These are phyloP conservation scores for Antedon mediterranea DNA, from an alignment of 53 echinoderm and acorn worm species.

Conservation along the genomic window DNA sequence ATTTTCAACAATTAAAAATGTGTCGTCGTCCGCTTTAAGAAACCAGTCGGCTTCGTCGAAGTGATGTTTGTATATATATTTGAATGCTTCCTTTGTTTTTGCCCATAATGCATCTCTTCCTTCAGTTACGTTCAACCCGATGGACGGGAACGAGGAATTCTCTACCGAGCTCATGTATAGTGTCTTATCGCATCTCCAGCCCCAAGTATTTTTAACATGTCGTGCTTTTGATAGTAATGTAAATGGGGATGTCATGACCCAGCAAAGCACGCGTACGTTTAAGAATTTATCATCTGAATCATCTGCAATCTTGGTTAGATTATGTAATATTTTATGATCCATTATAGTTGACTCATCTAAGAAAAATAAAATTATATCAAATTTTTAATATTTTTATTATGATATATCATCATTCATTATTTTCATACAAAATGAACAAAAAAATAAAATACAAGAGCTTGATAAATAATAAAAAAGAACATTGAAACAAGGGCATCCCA, in stretches of 20 bases:
- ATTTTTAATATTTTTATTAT: too few species aligned
- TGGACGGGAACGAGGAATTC: constrained; percentile 18
- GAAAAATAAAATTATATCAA: too few species aligned
- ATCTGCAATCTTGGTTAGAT: too few species aligned
- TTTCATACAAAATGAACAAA: too few species aligned
- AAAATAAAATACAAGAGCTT: too few species aligned
- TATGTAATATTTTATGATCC: not conserved
- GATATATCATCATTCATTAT: too few species aligned
- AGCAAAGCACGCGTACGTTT: constrained; percentile 33
- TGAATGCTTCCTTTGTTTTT: constrained; percentile 44
- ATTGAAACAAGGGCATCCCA: too few species aligned
- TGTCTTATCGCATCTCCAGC: constrained; percentile 35
- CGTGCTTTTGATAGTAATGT: constrained; percentile 18
- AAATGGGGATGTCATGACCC: constrained; percentile 47
- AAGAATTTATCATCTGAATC: constrained; percentile 1
- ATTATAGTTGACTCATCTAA: too few species aligned
- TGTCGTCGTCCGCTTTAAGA: constrained; percentile 63
- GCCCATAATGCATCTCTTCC: constrained; percentile 38
- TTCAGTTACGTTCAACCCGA: constrained; percentile 21
- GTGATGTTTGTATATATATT: constrained; percentile 30
- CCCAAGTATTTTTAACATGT: constrained; percentile 46
- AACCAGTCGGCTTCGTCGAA: constrained; percentile 50
- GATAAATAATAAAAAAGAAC: too few species aligned
- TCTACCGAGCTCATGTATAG: constrained; percentile 39
- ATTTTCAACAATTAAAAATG: constrained; percentile 60